Evolutionary conservation across 2,113 vertebrate genomes (phyloP), one percentile per base, ranked within the genome.

Genomic region (Entelurus aequoreus): DNA sequence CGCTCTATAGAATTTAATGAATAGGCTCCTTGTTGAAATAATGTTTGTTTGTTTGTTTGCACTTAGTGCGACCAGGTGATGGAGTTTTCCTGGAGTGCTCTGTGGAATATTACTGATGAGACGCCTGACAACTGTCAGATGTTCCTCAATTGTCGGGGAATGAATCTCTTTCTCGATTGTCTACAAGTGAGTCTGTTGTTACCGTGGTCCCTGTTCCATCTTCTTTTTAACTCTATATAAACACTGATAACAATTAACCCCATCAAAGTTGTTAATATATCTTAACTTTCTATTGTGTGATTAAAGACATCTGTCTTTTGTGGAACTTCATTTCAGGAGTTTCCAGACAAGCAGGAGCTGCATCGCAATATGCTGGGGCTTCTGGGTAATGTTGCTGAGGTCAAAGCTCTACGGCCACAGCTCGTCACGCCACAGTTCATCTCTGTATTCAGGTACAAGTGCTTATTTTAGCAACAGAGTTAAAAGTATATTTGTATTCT

Each of bases 31-130:
- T 46, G 1, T 8, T 42, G 2, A 8, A 58, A 16, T 3, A n/a
- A 2, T 36, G 6, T 58, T 2, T 69, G 19, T 71, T 2, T 69
- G 19, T 71, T 35, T 71, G 47, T 65, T 56, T 70, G 6, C 4
- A 2, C 38, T 0, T 64, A 99, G 97, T 99, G 97, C 44, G 97
- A 99, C 77, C 96, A 98, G 86, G 97, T 99, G 78, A 99, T 99
- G 97, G 97, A 99, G 88, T 99, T 98, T 72, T 98, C 97, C 65
- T 99, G 97, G 97, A 98, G 97, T 0, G 97, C 97, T 5, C 88
- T 99, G 58, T 99, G 97, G 97, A 99, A 99, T 85, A 98, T 99
- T 84, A 99, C 97, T 0, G 97, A 99, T 0, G 97, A 99, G 87
- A 99, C 97, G 0, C 96, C 97, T 0, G 95, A 97, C 87, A 99